Evolutionary conservation across 2,797 vertebrate genomes (phyloP).

Genomic region (Protonibea diacanthus): DNA sequence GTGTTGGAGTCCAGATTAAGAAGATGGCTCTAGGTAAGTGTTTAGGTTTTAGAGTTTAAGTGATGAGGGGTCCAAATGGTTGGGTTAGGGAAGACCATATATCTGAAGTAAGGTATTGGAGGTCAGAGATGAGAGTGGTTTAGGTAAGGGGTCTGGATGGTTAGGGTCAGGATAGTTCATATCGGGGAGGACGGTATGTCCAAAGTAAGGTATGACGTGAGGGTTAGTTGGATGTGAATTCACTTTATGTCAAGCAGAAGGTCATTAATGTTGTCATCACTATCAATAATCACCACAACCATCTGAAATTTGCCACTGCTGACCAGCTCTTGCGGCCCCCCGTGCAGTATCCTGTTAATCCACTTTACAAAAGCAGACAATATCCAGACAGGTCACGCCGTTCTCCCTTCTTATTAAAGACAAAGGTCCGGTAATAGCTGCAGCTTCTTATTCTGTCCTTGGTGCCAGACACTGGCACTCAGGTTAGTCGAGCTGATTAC

Average conservation of each 20-base stretch:
- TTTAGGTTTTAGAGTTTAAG: no score
- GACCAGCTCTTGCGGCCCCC: neutral
- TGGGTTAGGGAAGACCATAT: no score
- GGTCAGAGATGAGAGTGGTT: no score
- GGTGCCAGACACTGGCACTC: constrained; percentile 33
- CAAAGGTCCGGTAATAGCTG: constrained; percentile 10
- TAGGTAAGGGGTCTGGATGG: no score
- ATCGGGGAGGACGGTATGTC: no score
- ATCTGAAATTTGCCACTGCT: neutral
- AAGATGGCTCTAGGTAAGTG: no score
- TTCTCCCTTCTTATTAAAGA: constrained; percentile 19
- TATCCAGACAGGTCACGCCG: neutral
- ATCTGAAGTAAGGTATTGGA: no score
- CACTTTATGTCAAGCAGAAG: neutral
- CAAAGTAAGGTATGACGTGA: no score
- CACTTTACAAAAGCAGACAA: neutral
- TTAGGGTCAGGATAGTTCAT: no score
- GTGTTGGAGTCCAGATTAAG: no score
- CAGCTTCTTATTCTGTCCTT: constrained; percentile 42
- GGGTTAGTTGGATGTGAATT: neutral
- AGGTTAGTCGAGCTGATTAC: constrained; percentile 55
- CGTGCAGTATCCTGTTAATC: neutral
- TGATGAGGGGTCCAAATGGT: no score
- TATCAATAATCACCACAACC: neutral
- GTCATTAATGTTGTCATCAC: neutral